Conservation (phyloP, 2,888 invertebrate species). For the Caenorhabditis sp. region DNA sequence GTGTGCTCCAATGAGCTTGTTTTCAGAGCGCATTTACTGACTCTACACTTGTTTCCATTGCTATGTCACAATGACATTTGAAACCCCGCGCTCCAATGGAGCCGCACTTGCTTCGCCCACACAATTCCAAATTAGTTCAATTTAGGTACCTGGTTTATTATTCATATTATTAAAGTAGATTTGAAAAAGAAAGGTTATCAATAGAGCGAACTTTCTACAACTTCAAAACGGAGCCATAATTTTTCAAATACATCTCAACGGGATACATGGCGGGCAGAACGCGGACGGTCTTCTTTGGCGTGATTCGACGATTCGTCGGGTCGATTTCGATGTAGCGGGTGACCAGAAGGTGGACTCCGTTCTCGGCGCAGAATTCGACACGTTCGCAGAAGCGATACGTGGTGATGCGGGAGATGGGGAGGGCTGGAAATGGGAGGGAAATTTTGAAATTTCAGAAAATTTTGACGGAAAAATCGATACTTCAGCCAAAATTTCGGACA, state of each 20-base stretch:
- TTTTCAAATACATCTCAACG: conserved; percentile 41
- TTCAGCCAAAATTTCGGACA: too few relatives aligned
- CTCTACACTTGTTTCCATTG: too few relatives aligned
- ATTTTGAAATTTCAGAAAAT: neutral
- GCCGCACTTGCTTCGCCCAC: neutral
- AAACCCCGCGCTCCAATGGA: too few relatives aligned
- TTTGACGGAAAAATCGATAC: too few relatives aligned
- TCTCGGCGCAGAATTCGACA: conserved; percentile 34
- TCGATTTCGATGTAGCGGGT: conserved; percentile 37
- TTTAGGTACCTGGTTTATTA: neutral
- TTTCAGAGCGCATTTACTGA: neutral
- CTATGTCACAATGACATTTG: too few relatives aligned
- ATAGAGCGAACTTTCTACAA: conserved; percentile 5
- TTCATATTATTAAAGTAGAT: neutral
- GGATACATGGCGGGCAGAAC: conserved; percentile 18
- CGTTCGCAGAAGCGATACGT: conserved; percentile 44
- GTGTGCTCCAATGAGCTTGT: neutral
- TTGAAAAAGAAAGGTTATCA: conserved; percentile 1
- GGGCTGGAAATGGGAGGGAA: conserved; percentile 19
- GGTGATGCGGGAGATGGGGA: neutral
- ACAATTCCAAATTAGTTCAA: neutral
- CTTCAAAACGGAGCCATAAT: conserved; percentile 13
- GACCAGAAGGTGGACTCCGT: conserved; percentile 36
- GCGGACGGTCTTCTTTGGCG: conserved; percentile 50
- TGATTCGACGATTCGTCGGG: conserved; percentile 28